phyloP scores from a whole-genome alignment of 2,888 invertebrate genomes.

The Macrophya alboannulata region DNA sequence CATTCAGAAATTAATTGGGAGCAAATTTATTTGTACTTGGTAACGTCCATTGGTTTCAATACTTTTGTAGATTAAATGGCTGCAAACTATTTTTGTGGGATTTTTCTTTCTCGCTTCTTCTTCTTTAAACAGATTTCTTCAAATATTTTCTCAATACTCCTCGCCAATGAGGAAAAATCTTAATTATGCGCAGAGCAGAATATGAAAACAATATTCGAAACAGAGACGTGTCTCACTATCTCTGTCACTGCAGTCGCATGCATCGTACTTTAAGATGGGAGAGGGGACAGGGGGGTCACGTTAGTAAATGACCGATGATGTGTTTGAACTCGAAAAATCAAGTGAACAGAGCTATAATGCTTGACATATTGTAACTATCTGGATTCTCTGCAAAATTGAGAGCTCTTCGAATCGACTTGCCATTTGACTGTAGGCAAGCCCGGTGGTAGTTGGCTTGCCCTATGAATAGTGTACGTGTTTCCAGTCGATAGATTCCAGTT shows the following conservation, averaged over 20 bases:
- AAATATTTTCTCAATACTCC: too few relatives aligned
- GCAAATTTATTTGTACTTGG: too few relatives aligned
- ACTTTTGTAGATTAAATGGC: too few relatives aligned
- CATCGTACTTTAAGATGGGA: neutral
- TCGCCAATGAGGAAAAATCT: too few relatives aligned
- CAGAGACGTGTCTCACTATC: neutral
- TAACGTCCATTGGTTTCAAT: too few relatives aligned
- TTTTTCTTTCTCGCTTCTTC: too few relatives aligned
- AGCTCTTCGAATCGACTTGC: slow-evolving; percentile 20
- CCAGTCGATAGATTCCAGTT: slow-evolving; percentile 44
- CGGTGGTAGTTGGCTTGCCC: neutral
- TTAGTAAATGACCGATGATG: neutral
- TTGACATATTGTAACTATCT: neutral
- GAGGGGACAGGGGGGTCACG: too few relatives aligned
- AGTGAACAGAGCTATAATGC: neutral
- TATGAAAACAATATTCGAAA: too few relatives aligned
- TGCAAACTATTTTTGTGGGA: too few relatives aligned
- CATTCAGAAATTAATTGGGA: too few relatives aligned
- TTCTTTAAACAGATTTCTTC: too few relatives aligned
- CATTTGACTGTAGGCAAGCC: slow-evolving; percentile 8
- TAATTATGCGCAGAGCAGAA: too few relatives aligned
- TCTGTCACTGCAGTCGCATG: neutral
- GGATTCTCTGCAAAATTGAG: neutral
- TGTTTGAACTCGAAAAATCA: neutral
- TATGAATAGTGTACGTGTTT: slow-evolving; percentile 48